Evolutionary conservation across 2,888 invertebrate genomes (phyloP).

Genomic region (Drosophila tripunctata): DNA sequence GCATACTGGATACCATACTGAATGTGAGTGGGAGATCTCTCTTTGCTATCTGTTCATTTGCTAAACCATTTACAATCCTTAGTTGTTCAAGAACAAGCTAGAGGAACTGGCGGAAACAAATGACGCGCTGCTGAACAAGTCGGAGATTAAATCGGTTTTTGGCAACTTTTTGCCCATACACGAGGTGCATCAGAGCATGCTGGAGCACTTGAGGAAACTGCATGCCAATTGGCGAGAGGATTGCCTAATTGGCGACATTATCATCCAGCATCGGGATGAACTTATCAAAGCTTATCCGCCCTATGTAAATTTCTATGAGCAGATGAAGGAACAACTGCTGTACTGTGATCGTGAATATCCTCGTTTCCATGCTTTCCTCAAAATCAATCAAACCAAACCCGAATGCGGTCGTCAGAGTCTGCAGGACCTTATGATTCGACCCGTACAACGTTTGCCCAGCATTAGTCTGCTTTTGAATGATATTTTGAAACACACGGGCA

Average conservation of each 20-base stretch:
- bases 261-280: slow-evolving; percentile 93
- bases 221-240: slow-evolving; percentile 93
- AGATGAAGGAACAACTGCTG: slow-evolving; percentile 96
- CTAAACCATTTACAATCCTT: slow-evolving; percentile 33
- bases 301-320: slow-evolving; percentile 99
- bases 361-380: slow-evolving; percentile 98
- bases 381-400: slow-evolving; percentile 96
- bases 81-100: slow-evolving; percentile 97
- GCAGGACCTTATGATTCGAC: slow-evolving; percentile 97
- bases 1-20: slow-evolving; percentile 96
- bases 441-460: slow-evolving; percentile 98
- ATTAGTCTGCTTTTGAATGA: slow-evolving; percentile 97
- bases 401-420: slow-evolving; percentile 98
- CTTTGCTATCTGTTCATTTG: too few relatives aligned
- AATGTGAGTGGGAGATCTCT: slow-evolving; percentile 87
- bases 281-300: slow-evolving; percentile 98
- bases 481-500: slow-evolving; percentile 95
- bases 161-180: slow-evolving; percentile 97
- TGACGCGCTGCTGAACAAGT: slow-evolving; percentile 92
- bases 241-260: slow-evolving; percentile 93
- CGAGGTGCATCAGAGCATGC: slow-evolving; percentile 93
- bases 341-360: slow-evolving; percentile 96
- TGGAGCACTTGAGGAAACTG: slow-evolving; percentile 85
- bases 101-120: slow-evolving; percentile 93
- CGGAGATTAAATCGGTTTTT: slow-evolving; percentile 97